phyloP scores from a whole-genome alignment of 2,113 vertebrate genomes.

The Gymnarchus niloticus region DNA sequence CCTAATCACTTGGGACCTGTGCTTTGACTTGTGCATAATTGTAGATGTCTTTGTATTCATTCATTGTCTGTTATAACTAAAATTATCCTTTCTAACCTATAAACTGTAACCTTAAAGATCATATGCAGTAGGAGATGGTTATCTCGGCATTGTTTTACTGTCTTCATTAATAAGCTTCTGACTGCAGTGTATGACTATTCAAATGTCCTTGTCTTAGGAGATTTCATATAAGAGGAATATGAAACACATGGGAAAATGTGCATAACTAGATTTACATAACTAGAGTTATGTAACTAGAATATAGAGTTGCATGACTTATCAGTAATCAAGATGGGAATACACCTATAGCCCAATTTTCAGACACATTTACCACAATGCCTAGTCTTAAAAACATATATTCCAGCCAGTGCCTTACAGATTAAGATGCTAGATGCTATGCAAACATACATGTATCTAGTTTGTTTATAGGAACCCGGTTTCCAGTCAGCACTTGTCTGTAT shows the following conservation, averaged over 20 bases:
- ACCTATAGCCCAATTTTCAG: too few species aligned
- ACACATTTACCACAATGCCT: too few species aligned
- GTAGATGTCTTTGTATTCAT: background rate
- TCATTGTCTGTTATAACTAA: background rate
- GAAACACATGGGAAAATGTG: background rate
- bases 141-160: background rate
- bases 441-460: background rate
- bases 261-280: too few species aligned
- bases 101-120: background rate
- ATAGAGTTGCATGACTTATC: too few species aligned
- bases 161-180: background rate
- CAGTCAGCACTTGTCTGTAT: background rate
- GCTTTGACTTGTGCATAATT: background rate
- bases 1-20: background rate
- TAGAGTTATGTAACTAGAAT: too few species aligned
- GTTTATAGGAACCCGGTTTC: background rate
- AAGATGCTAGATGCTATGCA: background rate
- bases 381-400: too few species aligned
- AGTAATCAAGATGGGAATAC: too few species aligned
- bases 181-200: background rate
- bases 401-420: background rate
- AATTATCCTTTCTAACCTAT: background rate
- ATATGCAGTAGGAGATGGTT: background rate
- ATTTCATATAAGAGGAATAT: background rate
- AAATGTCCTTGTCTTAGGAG: background rate